phyloP scores from a whole-genome alignment of 2,888 invertebrate genomes.

The Serripes groenlandicus region DNA sequence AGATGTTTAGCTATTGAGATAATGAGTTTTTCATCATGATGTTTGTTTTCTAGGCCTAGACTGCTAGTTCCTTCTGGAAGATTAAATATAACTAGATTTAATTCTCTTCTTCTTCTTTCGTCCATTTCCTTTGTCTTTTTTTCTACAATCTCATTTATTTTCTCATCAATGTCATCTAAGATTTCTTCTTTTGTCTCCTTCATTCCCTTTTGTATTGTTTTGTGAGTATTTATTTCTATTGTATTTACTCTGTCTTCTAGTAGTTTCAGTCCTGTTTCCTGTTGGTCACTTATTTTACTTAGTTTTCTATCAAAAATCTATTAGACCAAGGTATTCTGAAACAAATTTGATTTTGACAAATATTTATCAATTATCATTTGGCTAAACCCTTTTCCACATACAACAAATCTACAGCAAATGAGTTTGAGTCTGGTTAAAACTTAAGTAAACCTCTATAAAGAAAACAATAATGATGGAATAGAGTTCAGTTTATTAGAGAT shows the following conservation, averaged over 20 bases:
- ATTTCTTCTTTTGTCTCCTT: background rate
- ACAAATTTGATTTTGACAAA: no score
- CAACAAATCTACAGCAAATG: no score
- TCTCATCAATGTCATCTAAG: background rate
- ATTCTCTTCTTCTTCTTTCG: background rate
- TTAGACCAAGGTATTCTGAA: no score
- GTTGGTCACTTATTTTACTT: background rate
- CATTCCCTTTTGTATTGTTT: background rate
- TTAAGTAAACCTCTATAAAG: no score
- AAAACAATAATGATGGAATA: no score
- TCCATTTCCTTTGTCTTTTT: background rate
- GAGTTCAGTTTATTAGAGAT: no score
- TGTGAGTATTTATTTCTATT: background rate
- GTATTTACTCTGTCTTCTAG: background rate
- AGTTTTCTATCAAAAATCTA: background rate
- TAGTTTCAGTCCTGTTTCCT: background rate
- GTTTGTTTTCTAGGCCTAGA: background rate
- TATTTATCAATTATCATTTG: no score
- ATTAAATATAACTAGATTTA: background rate
- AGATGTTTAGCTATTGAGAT: background rate
- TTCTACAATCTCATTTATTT: background rate
- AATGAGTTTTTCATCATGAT: background rate
- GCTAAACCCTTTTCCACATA: no score
- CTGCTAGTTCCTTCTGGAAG: background rate
- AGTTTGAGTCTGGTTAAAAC: no score